Base-by-base conservation (phyloP, 2,113 vertebrate genomes). In the Emydocephalus ijimae region DNA sequence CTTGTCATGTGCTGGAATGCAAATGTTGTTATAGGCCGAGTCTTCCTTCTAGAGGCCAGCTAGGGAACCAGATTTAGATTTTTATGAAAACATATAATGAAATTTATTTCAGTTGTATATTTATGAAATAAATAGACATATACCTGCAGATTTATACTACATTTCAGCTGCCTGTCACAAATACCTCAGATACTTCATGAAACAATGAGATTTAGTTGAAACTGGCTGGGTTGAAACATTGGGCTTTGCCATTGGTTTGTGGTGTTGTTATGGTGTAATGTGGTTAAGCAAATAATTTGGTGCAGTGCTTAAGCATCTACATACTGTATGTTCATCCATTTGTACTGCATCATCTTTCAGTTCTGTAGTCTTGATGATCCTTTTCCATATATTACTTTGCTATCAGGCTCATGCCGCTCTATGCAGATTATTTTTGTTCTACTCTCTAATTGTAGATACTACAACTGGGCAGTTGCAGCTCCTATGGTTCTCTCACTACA, bases 381-480 rank as follows among this genome's bases (percentile, higher is more conserved):
- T 88, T 45, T 69, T 52, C 7, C 3, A 34, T 89, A 14, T 74
- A 4, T 1, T 57, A 69, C 4, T 26, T 90, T 39, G 24, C 18
- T 69, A n/a, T 20, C 50, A 29, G 15, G 8, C 26, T 34, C 18
- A 6, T 2, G 0, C 15, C 4, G 2, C 11, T 89, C 11, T 56
- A 3, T 9, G 3, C 12, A 39, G 6, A 88, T 14, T 39, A 15
- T 26, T 89, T 26, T 20, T 50, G 52, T 52, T 1, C 1, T n/a
- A 92, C 89, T 93, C 90, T 85, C 4, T 95, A 93, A 93, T 94
- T 96, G 18, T 94, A 99, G 99, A 91, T 98, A 99, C 95, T 99
- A 99, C 91, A 99, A 98, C 97, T 99, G 99, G 99, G 98, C 98
- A 85, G 98, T 98, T 86, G 99, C 99, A 92, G 99, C 98, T 92